Conservation (phyloP, 2,888 invertebrate species). For the Cabera pusaria region DNA sequence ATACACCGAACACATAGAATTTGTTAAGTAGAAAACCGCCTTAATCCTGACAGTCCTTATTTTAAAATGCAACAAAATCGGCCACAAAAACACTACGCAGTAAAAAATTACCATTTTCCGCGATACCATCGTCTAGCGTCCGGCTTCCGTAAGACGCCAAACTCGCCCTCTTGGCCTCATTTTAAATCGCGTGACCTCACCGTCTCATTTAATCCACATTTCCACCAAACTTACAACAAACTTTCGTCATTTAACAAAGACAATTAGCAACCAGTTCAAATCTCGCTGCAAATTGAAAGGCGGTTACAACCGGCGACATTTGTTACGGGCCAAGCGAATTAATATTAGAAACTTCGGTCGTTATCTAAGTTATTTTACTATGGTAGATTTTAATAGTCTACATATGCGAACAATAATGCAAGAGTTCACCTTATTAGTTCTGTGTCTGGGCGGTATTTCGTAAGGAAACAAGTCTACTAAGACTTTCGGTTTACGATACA, state of each 20-base stretch:
- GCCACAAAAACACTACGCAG: slow-evolving; percentile 33
- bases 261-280: slow-evolving; percentile 52
- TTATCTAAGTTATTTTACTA: slow-evolving; percentile 6
- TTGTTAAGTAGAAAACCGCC: no score
- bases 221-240: slow-evolving; percentile 53
- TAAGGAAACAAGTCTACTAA: slow-evolving; percentile 14
- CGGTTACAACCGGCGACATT: slow-evolving; percentile 24
- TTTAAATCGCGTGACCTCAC: slow-evolving; percentile 58
- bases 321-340: slow-evolving; percentile 28
- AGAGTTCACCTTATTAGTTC: slow-evolving; percentile 15
- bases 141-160: slow-evolving; percentile 58
- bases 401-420: slow-evolving; percentile 11
- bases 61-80: no score
- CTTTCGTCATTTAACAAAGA: slow-evolving; percentile 59
- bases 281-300: slow-evolving; percentile 31
- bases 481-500: no score
- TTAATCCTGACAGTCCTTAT: no score
- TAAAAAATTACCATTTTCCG: slow-evolving; percentile 47
- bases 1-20: no score
- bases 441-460: slow-evolving; percentile 12
- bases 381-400: slow-evolving; percentile 17
- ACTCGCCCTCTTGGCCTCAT: slow-evolving; percentile 30
- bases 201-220: slow-evolving; percentile 58
- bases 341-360: slow-evolving; percentile 27
- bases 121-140: slow-evolving; percentile 54